phyloP scores from a whole-genome alignment of 2,113 vertebrate species.

The Pachycephala philippinensis region DNA sequence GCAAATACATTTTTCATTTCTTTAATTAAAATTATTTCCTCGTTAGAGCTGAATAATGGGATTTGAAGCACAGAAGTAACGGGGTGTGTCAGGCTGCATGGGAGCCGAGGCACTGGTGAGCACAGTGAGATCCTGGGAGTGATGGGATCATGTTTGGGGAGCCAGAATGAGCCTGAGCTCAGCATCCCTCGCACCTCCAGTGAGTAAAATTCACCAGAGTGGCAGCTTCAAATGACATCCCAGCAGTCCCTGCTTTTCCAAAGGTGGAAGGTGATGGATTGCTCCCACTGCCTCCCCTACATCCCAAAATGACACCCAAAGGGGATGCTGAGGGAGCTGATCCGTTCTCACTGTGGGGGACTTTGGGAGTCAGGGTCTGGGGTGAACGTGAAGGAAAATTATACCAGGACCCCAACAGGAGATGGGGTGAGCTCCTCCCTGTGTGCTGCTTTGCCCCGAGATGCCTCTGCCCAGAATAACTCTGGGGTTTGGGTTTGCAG shows the following conservation, averaged over 20 bases:
- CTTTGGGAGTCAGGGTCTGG: rapidly evolving
- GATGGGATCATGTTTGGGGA: not conserved
- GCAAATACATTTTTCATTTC: slow-evolving; percentile 39
- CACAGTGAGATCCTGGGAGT: rapidly evolving
- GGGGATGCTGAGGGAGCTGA: not conserved
- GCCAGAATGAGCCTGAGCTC: not conserved
- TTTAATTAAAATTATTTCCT: slow-evolving; percentile 58
- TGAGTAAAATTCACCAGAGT: not conserved
- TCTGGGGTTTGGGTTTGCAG: not conserved
- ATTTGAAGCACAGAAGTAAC: not conserved
- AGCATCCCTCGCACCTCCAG: not conserved
- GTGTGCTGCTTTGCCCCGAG: rapidly evolving
- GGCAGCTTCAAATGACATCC: not conserved
- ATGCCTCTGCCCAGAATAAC: not conserved
- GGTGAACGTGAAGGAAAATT: rapidly evolving
- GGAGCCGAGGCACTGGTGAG: not conserved
- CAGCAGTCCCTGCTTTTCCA: not conserved
- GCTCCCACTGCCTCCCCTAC: not conserved
- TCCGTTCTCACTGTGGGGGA: rapidly evolving
- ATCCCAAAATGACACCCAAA: not conserved
- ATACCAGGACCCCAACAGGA: rapidly evolving
- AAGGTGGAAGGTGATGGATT: not conserved
- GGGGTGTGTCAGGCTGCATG: not conserved
- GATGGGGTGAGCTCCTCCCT: not conserved
- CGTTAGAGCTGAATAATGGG: not conserved